These are phyloP conservation scores for Vombatus ursinus DNA, from an alignment of 2,113 vertebrate species.

Conservation along the genomic window DNA sequence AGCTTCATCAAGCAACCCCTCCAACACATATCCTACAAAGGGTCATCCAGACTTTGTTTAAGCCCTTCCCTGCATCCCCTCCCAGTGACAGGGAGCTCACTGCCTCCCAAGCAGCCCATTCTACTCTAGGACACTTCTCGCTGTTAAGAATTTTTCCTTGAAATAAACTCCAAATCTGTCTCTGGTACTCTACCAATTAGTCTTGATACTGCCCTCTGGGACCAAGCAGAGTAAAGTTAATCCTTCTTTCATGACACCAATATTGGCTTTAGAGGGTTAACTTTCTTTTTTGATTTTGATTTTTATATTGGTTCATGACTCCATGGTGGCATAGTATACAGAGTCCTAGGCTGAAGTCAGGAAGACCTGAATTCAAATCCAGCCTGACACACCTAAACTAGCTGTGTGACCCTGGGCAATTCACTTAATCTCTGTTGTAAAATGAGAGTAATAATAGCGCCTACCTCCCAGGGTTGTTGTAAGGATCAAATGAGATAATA, in stretches of 20 bases:
- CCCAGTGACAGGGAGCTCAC: too few species aligned
- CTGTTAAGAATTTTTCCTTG: neutral
- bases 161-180: neutral
- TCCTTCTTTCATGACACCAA: neutral
- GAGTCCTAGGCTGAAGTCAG: neutral
- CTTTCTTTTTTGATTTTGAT: neutral
- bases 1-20: neutral
- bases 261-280: neutral
- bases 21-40: neutral
- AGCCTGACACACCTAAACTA: neutral
- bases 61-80: neutral
- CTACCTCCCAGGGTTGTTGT: neutral
- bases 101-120: neutral
- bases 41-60: neutral
- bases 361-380: neutral
- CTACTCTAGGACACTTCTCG: neutral
- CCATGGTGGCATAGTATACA: neutral
- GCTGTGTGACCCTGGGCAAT: neutral
- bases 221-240: neutral
- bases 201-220: neutral
- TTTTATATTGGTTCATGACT: neutral
- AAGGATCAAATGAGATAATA: neutral
- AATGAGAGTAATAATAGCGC: neutral
- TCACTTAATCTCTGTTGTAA: neutral
- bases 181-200: neutral